Conservation (phyloP, 2,797 vertebrate species). For the Mionectes olivaceus region DNA sequence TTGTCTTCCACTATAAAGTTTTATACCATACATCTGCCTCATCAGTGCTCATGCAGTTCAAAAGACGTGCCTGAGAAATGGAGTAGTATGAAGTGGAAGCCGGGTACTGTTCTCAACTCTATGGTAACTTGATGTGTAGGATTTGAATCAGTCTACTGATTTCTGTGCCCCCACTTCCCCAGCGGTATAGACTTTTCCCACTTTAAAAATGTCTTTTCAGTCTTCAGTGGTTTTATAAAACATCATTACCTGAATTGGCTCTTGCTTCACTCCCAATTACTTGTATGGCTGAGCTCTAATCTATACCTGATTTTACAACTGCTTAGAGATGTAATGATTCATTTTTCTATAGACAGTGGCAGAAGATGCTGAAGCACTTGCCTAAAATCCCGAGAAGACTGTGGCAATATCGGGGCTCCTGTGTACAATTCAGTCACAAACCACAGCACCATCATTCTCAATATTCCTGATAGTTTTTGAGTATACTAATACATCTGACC, state of each 20-base stretch:
- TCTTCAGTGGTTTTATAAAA: not conserved
- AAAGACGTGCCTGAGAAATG: not conserved
- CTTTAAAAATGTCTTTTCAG: not conserved
- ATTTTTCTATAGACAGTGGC: not conserved
- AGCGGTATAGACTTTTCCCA: rapidly evolving
- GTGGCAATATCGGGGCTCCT: not conserved
- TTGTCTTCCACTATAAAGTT: not conserved
- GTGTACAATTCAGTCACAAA: not conserved
- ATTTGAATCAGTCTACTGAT: not conserved
- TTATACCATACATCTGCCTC: not conserved
- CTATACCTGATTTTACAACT: not conserved
- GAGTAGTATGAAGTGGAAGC: not conserved
- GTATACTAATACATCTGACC: not conserved
- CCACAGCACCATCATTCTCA: not conserved
- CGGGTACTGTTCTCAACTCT: not conserved
- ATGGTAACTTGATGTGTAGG: not conserved
- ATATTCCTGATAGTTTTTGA: not conserved
- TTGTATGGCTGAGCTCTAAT: not conserved
- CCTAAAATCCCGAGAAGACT: not conserved
- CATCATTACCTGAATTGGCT: not conserved
- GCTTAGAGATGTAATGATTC: not conserved
- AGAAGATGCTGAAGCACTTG: not conserved
- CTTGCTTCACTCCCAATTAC: not conserved
- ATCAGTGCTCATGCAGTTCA: not conserved
- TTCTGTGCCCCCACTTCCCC: not conserved